Percentiles rank a stretch among this genome's conserved stretches.
phyloP scores from a whole-genome alignment of 2,888 invertebrate species.

The Melanargia galathea region DNA sequence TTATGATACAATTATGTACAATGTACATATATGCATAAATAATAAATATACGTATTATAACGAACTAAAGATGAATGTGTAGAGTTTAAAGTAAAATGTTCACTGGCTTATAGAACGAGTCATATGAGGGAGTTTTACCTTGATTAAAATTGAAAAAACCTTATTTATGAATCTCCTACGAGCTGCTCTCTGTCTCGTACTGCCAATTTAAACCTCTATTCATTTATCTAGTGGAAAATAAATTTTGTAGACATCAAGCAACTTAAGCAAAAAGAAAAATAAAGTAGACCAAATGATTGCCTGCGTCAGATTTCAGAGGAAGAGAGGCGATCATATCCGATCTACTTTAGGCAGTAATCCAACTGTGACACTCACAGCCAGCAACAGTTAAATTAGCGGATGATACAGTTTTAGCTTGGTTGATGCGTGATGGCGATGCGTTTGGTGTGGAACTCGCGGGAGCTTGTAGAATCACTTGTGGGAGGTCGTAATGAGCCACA shows the following conservation, averaged over 20 bases:
- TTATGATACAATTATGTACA: too few species aligned
- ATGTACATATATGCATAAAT: too few species aligned
- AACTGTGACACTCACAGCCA: conserved; percentile 84
- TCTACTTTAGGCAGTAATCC: conserved; percentile 62
- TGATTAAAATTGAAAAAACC: conserved; percentile 33
- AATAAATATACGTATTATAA: too few species aligned
- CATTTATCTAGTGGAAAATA: conserved; percentile 29
- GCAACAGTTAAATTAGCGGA: conserved; percentile 82
- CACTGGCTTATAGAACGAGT: neutral
- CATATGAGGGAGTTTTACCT: conserved; percentile 22
- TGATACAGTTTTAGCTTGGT: conserved; percentile 76
- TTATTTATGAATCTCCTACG: too few species aligned
- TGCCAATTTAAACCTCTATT: conserved; percentile 40
- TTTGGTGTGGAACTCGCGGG: conserved; percentile 84
- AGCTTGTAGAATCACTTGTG: conserved; percentile 90
- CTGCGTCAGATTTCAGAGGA: conserved; percentile 18
- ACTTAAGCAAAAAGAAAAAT: conserved; percentile 58
- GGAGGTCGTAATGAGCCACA: conserved; percentile 85
- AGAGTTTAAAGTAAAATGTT: neutral
- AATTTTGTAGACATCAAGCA: conserved; percentile 55
- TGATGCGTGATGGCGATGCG: conserved; percentile 79
- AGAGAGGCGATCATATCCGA: conserved; percentile 40
- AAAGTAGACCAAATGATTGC: conserved; percentile 59
- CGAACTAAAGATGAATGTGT: neutral
- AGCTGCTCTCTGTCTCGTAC: conserved; percentile 54